Base-by-base conservation (phyloP, 2,888 invertebrate genomes). In the Nemotelus pantherinus region DNA sequence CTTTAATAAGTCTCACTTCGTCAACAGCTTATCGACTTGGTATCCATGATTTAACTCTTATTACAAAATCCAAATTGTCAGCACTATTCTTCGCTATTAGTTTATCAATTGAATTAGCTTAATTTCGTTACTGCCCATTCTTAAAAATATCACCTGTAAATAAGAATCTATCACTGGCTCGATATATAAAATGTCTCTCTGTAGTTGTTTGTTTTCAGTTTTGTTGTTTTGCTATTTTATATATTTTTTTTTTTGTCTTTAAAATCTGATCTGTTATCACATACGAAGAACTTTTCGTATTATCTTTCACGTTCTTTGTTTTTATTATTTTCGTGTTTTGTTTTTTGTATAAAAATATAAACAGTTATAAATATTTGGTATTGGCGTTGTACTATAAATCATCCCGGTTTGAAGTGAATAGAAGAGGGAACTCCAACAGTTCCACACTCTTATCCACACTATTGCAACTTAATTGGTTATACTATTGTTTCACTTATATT, bases 331-430 rank as follows among this genome's bases (percentile, higher is more conserved):
- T 53, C 43, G 50, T 74, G 9, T 39, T 70, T 25, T 25, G 25
- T 25, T 25, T 25, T 83, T 83, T 84, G 85, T 86, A 86, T 86
- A 86, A 86, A 86, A 86, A 86, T 86, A 86, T 86, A 86, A 84
- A 84, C 85, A 82, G 83, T 77, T 77, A 78, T 80, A 79, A 80
- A 80, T 82, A 82, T 82, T 82, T 83, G 83, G 82, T 83, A 83
- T 82, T 83, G 84, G 82, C 85, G 84, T 87, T 87, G 87, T 87
- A 87, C 87, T 87, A 86, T 87, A 87, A 87, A 87, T 87, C 87
- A 87, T 87, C 84, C 87, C 87, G 87, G 87, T 87, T 84, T 84
- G 82, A 82, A 82, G 75, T 76, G 77, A 78, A 64, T 60, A 45
- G 48, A 7, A 74, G 76, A 77, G 78, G 48, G 55, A 25, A 41